These are phyloP conservation scores for Helicolenus hilgendorfi DNA, from an alignment of 2,797 vertebrate genomes.

Conservation along the genomic window DNA sequence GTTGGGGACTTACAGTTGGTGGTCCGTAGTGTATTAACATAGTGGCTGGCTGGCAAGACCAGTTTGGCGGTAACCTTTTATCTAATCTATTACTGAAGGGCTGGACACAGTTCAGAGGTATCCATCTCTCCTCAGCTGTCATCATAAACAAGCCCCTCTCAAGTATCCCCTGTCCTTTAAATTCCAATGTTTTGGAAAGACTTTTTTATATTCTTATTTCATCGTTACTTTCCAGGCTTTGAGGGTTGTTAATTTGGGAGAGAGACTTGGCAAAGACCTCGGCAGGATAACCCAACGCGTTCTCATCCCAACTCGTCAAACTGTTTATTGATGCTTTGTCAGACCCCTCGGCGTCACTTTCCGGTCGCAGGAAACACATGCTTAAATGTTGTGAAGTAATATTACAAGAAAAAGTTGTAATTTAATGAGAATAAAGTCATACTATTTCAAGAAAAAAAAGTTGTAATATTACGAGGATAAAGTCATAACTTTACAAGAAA, in stretches of 20 bases:
- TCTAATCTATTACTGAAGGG: conserved; percentile 32
- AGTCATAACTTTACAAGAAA: too few relatives aligned
- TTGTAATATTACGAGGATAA: too few relatives aligned
- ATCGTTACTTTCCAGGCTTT: not conserved
- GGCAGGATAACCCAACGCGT: too few relatives aligned
- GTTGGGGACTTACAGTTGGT: conserved; percentile 11
- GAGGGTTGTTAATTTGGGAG: not conserved
- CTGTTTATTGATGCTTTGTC: too few relatives aligned
- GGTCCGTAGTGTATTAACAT: conserved; percentile 21
- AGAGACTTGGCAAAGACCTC: not conserved
- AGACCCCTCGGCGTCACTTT: too few relatives aligned
- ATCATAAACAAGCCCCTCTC: conserved; percentile 59
- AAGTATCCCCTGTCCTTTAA: conserved; percentile 54
- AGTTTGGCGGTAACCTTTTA: conserved; percentile 74
- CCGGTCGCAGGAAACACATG: too few relatives aligned
- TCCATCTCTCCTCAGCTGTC: conserved; percentile 68
- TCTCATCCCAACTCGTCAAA: too few relatives aligned
- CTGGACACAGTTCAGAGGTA: conserved; percentile 69
- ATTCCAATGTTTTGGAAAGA: not conserved
- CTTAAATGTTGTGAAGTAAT: too few relatives aligned
- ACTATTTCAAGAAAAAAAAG: too few relatives aligned
- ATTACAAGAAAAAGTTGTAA: too few relatives aligned
- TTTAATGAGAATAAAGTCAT: too few relatives aligned
- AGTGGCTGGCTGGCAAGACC: conserved; percentile 40
- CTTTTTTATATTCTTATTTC: not conserved